Conservation (phyloP, 2,113 vertebrate genomes). For the Clarias magur region DNA sequence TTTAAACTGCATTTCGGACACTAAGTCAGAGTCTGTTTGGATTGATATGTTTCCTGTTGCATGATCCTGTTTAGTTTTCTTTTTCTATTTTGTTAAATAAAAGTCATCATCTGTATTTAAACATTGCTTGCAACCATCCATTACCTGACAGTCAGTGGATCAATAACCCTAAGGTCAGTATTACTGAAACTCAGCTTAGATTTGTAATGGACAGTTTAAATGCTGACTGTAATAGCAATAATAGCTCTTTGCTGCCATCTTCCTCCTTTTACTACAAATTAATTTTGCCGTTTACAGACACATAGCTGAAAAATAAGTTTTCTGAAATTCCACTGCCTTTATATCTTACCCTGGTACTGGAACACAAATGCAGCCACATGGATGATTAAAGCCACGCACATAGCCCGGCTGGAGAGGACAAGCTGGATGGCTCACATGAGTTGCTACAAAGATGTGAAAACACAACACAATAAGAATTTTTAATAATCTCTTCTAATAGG, state of each 20-base stretch:
- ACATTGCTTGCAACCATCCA: no score
- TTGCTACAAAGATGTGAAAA: slow-evolving; percentile 72
- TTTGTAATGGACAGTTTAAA: slow-evolving; percentile 5
- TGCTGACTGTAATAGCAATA: neutral
- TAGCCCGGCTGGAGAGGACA: slow-evolving; percentile 81
- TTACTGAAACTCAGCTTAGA: neutral
- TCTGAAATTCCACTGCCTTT: neutral
- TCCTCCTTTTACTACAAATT: slow-evolving; percentile 28
- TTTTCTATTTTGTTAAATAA: no score
- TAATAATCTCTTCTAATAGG: neutral
- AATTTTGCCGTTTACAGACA: neutral
- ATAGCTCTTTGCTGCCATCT: slow-evolving; percentile 48
- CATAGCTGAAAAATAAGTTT: neutral
- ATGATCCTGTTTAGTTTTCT: no score
- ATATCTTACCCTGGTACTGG: slow-evolving; percentile 85
- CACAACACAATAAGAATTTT: neutral
- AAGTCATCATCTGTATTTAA: no score
- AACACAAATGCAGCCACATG: slow-evolving; percentile 89
- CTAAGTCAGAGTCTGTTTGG: no score
- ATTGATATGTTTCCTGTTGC: no score
- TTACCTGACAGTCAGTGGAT: neutral
- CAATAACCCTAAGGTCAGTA: slow-evolving; percentile 3
- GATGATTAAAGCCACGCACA: slow-evolving; percentile 89
- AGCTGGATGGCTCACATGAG: slow-evolving; percentile 77
- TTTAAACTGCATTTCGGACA: no score